Evolutionary conservation across 2,113 vertebrate species (phyloP), one percentile per base, ranked within the genome.

Genomic region (Apteryx owenii): DNA sequence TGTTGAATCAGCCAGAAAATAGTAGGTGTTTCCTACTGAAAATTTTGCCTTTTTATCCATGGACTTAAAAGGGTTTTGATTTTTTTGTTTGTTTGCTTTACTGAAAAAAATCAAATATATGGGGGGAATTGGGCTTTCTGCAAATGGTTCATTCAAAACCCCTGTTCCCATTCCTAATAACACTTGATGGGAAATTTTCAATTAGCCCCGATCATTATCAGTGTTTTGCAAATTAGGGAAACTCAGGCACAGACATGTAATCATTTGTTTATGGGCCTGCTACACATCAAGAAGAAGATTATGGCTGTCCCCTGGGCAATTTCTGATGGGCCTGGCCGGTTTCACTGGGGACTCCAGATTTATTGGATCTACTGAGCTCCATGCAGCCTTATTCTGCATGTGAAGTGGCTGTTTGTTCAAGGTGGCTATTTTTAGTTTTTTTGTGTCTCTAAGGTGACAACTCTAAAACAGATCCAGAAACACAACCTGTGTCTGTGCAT

Each of bases 131-230:
- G 50, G 46, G 14, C 44, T 88, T 76, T 87, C 90, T 89, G 81
- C 40, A 66, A 87, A 75, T 33, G 58, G 3, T 73, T 88, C 50
- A 38, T 87, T 92, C 40, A 40, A 88, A 97, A 82, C 73, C 89
- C 95, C 84, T 21, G 20, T 82, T 97, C 87, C 93, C 96, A 53
- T 81, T 93, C 79, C 78, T 95, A 95, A 96, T 96, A 96, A 93
- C 8, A 54, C 33, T 94, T 87, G 95, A 91, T 96, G 94, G 95
- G 91, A 94, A 96, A 94, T 97, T 97, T 97, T 95, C 92, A 96
- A 96, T 97, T 96, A 97, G 91, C 50, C 78, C 40, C 0, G 72
- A 95, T 96, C 72, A 31, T 96, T 96, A 96, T 96, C 94, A 94
- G 36, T 54, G 5, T 95, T 96, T 91, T 91, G 79, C 78, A 95